Evolutionary conservation across 2,113 vertebrate genomes (phyloP).

Genomic region (Mirounga angustirostris): DNA sequence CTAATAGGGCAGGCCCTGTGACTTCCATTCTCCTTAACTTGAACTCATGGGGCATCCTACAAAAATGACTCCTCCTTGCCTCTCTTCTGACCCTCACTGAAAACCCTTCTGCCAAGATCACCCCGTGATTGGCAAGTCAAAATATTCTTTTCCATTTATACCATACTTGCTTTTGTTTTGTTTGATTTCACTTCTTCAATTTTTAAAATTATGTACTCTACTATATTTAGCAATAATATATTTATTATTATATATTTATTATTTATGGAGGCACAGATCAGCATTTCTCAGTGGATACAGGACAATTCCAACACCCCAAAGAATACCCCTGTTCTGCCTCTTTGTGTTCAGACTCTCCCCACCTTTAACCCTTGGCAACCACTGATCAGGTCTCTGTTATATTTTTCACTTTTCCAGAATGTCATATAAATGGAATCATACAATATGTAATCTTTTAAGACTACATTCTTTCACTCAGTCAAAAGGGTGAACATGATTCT

Average conservation of each 20-base stretch:
- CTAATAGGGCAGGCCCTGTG: background rate
- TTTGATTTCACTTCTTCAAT: background rate
- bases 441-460: background rate
- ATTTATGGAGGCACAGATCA: background rate
- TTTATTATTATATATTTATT: too few species aligned
- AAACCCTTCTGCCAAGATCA: background rate
- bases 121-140: background rate
- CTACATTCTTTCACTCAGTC: background rate
- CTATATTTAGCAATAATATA: too few species aligned
- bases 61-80: background rate
- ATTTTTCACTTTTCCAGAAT: background rate
- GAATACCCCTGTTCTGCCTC: background rate
- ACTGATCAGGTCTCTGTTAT: background rate
- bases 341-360: background rate
- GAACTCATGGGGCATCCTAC: background rate
- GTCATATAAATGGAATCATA: background rate
- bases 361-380: background rate
- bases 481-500: background rate
- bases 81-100: background rate
- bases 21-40: background rate
- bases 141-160: background rate
- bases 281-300: background rate
- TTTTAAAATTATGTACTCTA: background rate
- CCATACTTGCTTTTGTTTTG: background rate
- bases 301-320: background rate